A percentile compares a stretch with the other conserved stretches of the same genome.
phyloP scores from a whole-genome alignment of 2,888 invertebrate species.

The Operophtera brumata region DNA sequence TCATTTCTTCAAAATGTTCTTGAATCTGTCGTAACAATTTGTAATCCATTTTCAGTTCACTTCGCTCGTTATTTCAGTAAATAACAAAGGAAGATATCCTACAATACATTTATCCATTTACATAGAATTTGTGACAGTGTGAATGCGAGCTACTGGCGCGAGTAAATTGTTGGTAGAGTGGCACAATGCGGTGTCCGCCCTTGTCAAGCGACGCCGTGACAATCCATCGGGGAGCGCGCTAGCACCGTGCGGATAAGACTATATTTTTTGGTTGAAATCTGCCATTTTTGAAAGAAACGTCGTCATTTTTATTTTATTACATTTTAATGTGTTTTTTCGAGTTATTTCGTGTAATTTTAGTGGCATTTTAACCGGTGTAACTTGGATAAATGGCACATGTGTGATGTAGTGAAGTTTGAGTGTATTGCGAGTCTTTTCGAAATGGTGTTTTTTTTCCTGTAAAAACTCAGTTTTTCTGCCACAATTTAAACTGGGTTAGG shows the following conservation, averaged over 20 bases:
- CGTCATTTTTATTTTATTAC: background rate
- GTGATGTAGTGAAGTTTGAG: no score
- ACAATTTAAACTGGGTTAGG: no score
- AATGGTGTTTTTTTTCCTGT: no score
- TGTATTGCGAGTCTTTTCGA: no score
- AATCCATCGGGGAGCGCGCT: constrained; percentile 8
- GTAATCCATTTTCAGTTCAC: no score
- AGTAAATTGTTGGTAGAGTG: constrained; percentile 46
- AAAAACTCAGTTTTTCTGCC: no score
- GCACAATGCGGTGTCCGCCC: constrained; percentile 42
- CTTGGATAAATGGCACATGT: no score
- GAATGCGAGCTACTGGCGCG: constrained; percentile 21
- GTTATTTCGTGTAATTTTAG: no score
- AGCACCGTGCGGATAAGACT: constrained; percentile 12
- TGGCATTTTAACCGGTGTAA: no score
- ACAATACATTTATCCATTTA: constrained; percentile 32
- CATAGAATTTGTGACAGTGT: constrained; percentile 5
- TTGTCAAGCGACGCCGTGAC: constrained; percentile 15
- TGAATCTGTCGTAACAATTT: no score
- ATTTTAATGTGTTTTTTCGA: no score
- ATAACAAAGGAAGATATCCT: constrained; percentile 5
- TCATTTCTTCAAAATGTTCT: no score
- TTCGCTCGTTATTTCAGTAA: background rate
- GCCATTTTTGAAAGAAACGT: background rate
- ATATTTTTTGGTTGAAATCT: background rate